phyloP scores from a whole-genome alignment of 2,113 vertebrate species.

The Lutjanus erythropterus region DNA sequence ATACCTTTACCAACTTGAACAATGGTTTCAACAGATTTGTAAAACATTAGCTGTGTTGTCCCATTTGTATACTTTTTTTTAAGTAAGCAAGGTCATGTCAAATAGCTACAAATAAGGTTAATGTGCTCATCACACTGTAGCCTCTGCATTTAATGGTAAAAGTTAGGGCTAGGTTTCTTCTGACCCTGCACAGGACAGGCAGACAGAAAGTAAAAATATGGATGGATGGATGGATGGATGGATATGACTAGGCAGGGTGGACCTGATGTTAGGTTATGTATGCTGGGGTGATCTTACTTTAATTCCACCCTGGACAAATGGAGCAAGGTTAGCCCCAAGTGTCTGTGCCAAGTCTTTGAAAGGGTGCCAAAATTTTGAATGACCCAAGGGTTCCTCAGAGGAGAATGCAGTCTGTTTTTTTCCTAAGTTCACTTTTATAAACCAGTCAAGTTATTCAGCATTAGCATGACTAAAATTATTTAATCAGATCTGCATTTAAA shows the following conservation, averaged over 20 bases:
- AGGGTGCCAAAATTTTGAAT: conserved; percentile 69
- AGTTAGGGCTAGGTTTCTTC: no score
- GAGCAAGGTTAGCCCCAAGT: conserved; percentile 75
- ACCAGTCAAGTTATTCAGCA: conserved; percentile 12
- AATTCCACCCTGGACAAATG: conserved; percentile 66
- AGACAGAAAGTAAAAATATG: not conserved
- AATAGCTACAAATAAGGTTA: not conserved
- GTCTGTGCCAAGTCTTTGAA: conserved; percentile 74
- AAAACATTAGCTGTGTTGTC: not conserved
- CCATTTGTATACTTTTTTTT: not conserved
- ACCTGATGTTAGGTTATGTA: conserved; percentile 51
- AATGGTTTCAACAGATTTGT: not conserved
- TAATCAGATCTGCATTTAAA: conserved; percentile 36
- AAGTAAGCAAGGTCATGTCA: conserved; percentile 8
- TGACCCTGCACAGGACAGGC: not conserved
- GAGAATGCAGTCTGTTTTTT: conserved; percentile 58
- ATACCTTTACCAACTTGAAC: not conserved
- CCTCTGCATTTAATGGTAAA: not conserved
- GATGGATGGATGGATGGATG: conserved; percentile 9
- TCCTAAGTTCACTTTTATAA: conserved; percentile 21
- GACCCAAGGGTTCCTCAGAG: conserved; percentile 68
- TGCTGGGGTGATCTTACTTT: conserved; percentile 68
- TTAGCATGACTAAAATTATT: not conserved
- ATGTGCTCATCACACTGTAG: not conserved
- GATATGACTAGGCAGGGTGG: conserved; percentile 1